Percentiles rank a stretch among this genome's conserved stretches.
These are phyloP conservation scores for Halichoeres trimaculatus DNA, from an alignment of 2,113 vertebrate species.

Conservation along the genomic window DNA sequence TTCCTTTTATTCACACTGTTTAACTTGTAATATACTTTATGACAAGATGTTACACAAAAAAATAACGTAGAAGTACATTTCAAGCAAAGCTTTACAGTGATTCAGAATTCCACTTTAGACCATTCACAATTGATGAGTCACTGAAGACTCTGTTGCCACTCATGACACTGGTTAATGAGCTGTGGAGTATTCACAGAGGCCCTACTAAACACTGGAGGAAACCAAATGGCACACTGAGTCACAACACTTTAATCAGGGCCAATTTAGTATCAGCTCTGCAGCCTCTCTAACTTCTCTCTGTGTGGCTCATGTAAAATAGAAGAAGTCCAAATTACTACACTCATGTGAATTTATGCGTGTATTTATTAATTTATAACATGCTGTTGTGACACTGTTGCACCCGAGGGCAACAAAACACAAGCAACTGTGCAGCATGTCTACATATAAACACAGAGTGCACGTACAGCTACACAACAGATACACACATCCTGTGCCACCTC, in stretches of 20 bases:
- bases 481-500: constrained; percentile 26
- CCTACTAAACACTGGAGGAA: constrained; percentile 55
- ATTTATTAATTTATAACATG: not conserved
- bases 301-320: constrained; percentile 20
- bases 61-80: not conserved
- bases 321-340: constrained; percentile 7
- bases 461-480: not conserved
- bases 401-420: not conserved
- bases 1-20: not conserved
- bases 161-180: constrained; percentile 52
- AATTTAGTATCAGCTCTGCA: constrained; percentile 39
- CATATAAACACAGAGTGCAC: not conserved
- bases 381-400: not conserved
- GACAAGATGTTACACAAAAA: not conserved
- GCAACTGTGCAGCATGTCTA: not conserved
- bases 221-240: constrained; percentile 48
- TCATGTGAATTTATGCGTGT: constrained; percentile 4
- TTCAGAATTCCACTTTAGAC: constrained; percentile 11
- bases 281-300: constrained; percentile 23
- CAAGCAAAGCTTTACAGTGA: not conserved
- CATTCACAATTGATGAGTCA: constrained; percentile 40
- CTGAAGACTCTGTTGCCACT: constrained; percentile 28
- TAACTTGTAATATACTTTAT: not conserved
- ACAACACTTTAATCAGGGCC: constrained; percentile 65
- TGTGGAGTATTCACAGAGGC: constrained; percentile 55